A percentile compares a stretch with the other conserved stretches of the same genome.
Evolutionary conservation across 2,797 vertebrate species (phyloP).

Genomic region (Dicrostonyx torquatus): DNA sequence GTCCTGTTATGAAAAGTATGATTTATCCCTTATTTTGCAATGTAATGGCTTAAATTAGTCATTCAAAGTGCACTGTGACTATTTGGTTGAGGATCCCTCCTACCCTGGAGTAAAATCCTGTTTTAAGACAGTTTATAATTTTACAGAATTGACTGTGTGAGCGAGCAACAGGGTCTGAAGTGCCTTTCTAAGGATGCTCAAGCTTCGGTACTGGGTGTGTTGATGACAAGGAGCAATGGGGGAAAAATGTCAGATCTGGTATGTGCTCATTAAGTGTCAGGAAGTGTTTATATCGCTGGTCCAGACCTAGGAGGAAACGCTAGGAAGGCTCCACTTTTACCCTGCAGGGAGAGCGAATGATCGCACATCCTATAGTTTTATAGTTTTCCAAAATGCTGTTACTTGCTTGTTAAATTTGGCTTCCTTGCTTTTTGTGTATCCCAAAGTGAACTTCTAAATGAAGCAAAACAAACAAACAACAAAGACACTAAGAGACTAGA

Average conservation of each 20-base stretch:
- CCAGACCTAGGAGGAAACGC: not conserved
- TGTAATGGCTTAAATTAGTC: constrained; percentile 74
- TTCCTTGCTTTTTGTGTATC: constrained; percentile 31
- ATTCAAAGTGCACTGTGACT: constrained; percentile 66
- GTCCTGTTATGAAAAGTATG: constrained; percentile 69
- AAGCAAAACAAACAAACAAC: not conserved
- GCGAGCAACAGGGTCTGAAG: not conserved
- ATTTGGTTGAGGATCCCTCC: not conserved
- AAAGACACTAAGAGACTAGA: not conserved
- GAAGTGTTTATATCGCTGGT: not conserved
- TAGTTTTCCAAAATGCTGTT: constrained; percentile 27
- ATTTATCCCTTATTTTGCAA: constrained; percentile 77
- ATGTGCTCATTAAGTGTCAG: constrained; percentile 33
- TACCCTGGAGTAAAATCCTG: constrained; percentile 43
- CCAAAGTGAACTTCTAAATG: constrained; percentile 47
- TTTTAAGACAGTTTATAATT: constrained; percentile 13
- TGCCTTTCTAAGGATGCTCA: not conserved
- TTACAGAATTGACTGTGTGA: constrained; percentile 40
- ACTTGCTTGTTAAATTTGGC: not conserved
- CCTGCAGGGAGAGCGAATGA: not conserved
- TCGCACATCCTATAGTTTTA: not conserved
- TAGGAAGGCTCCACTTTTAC: not conserved
- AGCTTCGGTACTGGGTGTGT: not conserved
- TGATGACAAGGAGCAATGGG: constrained; percentile 40
- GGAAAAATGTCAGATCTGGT: not conserved